Percentiles rank a stretch among this genome's conserved stretches.
Evolutionary conservation across 2,113 vertebrate genomes (phyloP).

Genomic region (Gasterosteus nipponicus): DNA sequence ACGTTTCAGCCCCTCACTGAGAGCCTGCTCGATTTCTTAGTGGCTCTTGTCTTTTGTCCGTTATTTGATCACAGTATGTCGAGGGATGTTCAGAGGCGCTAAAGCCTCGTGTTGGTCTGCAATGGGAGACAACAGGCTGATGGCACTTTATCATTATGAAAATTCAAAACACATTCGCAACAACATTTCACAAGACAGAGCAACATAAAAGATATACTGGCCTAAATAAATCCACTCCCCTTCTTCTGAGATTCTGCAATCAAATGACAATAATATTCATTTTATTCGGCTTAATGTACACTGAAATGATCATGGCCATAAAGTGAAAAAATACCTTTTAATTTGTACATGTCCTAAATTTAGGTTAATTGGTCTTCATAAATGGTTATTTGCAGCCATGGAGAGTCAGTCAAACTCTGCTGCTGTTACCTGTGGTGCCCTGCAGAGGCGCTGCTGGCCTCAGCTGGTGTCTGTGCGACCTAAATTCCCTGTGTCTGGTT

Average conservation of each 20-base stretch:
- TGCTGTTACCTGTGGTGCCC: slow-evolving; percentile 9
- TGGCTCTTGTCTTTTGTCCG: slow-evolving; percentile 20
- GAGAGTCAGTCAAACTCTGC: not conserved
- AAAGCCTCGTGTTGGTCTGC: not conserved
- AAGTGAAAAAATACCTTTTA: not conserved
- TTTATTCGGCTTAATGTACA: no score
- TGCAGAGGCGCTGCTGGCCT: slow-evolving; percentile 50
- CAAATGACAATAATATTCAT: not conserved
- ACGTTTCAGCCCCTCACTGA: slow-evolving; percentile 52
- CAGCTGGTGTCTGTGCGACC: not conserved
- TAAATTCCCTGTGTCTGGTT: not conserved
- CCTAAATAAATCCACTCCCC: not conserved
- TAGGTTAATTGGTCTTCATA: not conserved
- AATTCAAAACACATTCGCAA: not conserved
- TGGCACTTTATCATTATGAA: not conserved
- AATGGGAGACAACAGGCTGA: not conserved
- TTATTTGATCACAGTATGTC: slow-evolving; percentile 22
- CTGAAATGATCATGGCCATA: no score
- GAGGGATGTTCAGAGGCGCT: slow-evolving; percentile 5
- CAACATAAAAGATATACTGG: not conserved
- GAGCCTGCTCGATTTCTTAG: slow-evolving; percentile 37
- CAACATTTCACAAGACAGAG: not conserved
- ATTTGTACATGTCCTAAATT: not conserved
- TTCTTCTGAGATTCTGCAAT: not conserved
- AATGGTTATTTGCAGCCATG: not conserved